Conservation (phyloP, 1,140 invertebrate species). For the Camponotus vicinus region DNA sequence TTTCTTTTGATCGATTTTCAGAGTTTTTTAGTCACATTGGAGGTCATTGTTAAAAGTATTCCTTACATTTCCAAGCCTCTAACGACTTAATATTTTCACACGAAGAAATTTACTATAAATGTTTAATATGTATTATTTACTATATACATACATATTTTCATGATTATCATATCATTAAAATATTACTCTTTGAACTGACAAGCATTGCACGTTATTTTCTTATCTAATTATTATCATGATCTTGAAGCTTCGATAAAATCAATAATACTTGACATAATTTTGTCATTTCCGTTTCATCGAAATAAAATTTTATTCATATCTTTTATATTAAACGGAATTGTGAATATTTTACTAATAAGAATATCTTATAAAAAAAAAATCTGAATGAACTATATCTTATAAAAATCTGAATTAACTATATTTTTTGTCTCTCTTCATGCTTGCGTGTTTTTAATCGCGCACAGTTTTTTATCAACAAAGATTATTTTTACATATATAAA, state of each 20-base stretch:
- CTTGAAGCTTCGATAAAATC: neutral
- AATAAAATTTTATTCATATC: conserved; percentile 10
- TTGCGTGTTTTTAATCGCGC: too few relatives aligned
- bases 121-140: neutral
- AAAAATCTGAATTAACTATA: neutral
- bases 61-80: neutral
- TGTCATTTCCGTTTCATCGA: neutral
- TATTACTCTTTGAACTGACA: neutral
- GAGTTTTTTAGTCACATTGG: neutral
- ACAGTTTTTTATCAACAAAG: too few relatives aligned
- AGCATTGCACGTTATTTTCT: too few relatives aligned
- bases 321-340: neutral
- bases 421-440: neutral
- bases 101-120: neutral
- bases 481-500: too few relatives aligned
- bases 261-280: neutral
- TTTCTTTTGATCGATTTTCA: neutral
- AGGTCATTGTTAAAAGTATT: neutral
- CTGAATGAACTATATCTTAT: neutral
- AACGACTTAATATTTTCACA: neutral
- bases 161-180: neutral
- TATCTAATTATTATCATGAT: neutral
- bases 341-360: too few relatives aligned
- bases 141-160: too few relatives aligned
- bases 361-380: too few relatives aligned